A percentile compares a stretch with the other conserved stretches of the same genome.
These are phyloP conservation scores for Temnothorax curvispinosus DNA, from an alignment of 1,140 invertebrate genomes.

Conservation along the genomic window DNA sequence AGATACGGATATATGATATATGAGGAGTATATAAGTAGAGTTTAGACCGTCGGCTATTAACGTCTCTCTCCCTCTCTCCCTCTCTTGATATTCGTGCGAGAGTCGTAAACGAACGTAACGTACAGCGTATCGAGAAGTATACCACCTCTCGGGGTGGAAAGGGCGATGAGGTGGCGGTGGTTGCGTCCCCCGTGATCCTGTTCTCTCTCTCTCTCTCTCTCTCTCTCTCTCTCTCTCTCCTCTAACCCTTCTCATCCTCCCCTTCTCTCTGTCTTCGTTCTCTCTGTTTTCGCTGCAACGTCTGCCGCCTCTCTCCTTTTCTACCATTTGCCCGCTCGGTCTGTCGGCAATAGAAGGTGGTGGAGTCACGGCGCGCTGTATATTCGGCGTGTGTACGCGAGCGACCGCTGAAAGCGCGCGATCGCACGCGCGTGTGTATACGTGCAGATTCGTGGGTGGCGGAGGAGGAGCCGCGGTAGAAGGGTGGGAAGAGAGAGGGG, in stretches of 20 bases:
- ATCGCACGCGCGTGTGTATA: conserved; percentile 24
- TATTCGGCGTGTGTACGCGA: conserved; percentile 47
- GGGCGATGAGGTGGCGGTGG: background rate
- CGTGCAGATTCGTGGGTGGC: conserved; percentile 46
- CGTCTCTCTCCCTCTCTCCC: background rate
- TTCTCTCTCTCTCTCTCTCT: background rate
- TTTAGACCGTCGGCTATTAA: conserved; percentile 24
- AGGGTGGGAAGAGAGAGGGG: conserved; percentile 46
- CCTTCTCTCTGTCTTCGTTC: conserved; percentile 20
- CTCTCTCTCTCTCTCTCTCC: conserved; percentile 20
- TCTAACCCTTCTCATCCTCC: too few relatives aligned
- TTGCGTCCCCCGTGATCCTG: background rate
- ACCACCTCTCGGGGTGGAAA: conserved; percentile 25
- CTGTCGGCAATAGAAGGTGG: conserved; percentile 71
- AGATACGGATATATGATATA: conserved; percentile 4
- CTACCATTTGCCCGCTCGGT: conserved; percentile 63
- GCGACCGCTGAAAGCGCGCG: conserved; percentile 30
- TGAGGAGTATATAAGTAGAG: background rate
- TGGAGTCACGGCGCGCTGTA: conserved; percentile 64
- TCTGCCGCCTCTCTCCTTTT: conserved; percentile 42
- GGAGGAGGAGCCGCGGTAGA: conserved; percentile 36
- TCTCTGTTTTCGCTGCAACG: conserved; percentile 3
- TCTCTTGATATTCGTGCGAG: conserved; percentile 6
- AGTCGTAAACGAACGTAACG: conserved; percentile 44
- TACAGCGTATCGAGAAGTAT: conserved; percentile 34